Conservation (phyloP, 2,797 vertebrate genomes). For the Melanotaenia pygmaea region DNA sequence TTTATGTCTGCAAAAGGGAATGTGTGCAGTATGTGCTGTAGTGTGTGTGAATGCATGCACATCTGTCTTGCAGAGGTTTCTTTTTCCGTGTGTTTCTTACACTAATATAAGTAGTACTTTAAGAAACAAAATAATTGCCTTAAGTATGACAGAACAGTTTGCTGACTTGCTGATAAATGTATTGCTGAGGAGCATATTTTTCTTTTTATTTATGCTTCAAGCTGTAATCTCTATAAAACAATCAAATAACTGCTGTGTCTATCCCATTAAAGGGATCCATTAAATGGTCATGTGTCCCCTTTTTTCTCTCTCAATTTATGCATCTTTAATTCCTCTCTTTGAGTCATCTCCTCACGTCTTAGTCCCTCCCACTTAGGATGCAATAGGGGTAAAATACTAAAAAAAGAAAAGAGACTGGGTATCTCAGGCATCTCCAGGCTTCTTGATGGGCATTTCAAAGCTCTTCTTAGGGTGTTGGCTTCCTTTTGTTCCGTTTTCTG, state of each 20-base stretch:
- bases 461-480: no score
- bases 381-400: neutral
- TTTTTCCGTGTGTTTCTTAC: neutral
- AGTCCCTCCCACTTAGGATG: neutral
- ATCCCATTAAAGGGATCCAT: no score
- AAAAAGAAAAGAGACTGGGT: no score
- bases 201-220: neutral
- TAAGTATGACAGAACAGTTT: neutral
- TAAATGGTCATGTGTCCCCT: no score
- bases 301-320: neutral
- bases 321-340: neutral
- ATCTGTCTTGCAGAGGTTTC: neutral
- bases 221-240: neutral
- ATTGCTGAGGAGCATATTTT: neutral
- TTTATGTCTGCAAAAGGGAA: constrained; percentile 40
- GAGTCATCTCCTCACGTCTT: neutral
- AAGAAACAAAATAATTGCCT: neutral
- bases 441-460: no score
- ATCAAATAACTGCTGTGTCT: no score
- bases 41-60: neutral
- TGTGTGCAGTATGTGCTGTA: constrained; percentile 3
- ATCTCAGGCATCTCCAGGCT: no score
- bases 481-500: no score
- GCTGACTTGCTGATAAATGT: neutral
- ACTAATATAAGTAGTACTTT: neutral